Evolutionary conservation across 30 jellyfish, hydroid and myxozoan species (phyloP).

Genomic region (Catostylus mosaicus): DNA sequence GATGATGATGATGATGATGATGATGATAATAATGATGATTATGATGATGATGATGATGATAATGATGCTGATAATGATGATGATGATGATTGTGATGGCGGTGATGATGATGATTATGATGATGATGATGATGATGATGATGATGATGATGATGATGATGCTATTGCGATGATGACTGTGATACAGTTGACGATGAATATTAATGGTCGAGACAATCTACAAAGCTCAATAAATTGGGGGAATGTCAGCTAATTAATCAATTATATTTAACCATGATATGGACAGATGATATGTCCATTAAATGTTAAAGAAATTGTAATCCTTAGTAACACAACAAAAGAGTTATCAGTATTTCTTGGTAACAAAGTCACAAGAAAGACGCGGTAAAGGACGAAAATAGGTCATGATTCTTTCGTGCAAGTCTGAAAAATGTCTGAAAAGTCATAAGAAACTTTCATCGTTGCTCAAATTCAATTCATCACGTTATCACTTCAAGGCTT

Average conservation of each 20-base stretch:
- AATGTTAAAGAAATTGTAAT: not conserved
- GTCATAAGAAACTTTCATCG: not conserved
- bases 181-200: not conserved
- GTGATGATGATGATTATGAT: not conserved
- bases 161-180: not conserved
- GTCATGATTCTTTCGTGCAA: not conserved
- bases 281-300: slow-evolving; percentile 9
- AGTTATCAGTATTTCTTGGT: not conserved
- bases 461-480: not conserved
- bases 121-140: not conserved
- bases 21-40: not conserved
- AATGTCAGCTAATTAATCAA: not conserved
- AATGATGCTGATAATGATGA: not conserved
- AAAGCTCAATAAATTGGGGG: not conserved
- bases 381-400: not conserved
- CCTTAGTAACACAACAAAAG: not conserved
- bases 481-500: too few species aligned
- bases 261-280: not conserved
- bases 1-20: not conserved
- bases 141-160: not conserved
- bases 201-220: not conserved
- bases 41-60: not conserved
- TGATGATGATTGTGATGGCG: not conserved
- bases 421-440: not conserved
- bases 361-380: not conserved